Conservation (phyloP, 2,888 invertebrate genomes). For the Drosophila subsilvestris region DNA sequence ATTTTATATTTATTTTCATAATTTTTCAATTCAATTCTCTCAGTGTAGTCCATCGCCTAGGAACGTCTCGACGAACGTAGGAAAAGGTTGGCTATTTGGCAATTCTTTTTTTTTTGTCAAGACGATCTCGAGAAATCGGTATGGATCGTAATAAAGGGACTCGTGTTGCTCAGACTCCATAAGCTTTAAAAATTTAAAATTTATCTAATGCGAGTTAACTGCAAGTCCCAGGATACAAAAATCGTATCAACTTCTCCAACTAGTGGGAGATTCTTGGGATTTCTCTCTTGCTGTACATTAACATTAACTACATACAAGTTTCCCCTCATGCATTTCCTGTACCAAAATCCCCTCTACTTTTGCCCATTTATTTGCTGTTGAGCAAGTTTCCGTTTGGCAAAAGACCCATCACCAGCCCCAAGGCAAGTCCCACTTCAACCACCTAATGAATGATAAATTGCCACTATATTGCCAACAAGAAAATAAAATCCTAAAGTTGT, state of each 20-base stretch:
- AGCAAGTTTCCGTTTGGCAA: background rate
- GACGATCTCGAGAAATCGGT: too few relatives aligned
- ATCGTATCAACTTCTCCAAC: background rate
- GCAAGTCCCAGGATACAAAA: background rate
- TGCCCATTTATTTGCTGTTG: background rate
- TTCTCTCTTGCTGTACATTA: background rate
- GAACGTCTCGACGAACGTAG: too few relatives aligned
- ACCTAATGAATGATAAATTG: slow-evolving; percentile 77
- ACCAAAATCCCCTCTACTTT: background rate
- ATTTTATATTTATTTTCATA: too few relatives aligned
- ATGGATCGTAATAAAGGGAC: too few relatives aligned
- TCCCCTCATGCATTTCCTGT: background rate
- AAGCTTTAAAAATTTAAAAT: too few relatives aligned
- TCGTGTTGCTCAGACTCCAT: too few relatives aligned
- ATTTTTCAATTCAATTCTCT: too few relatives aligned
- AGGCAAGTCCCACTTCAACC: slow-evolving; percentile 33
- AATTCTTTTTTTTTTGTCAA: too few relatives aligned
- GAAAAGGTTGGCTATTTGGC: too few relatives aligned
- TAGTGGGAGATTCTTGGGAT: background rate
- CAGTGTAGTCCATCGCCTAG: too few relatives aligned
- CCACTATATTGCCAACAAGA: slow-evolving; percentile 54
- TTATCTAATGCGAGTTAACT: too few relatives aligned
- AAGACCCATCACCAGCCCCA: background rate
- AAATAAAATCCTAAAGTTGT: slow-evolving; percentile 42
- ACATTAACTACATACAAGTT: background rate